phyloP scores from a whole-genome alignment of 1,140 invertebrate species.

The Panulirus ornatus region DNA sequence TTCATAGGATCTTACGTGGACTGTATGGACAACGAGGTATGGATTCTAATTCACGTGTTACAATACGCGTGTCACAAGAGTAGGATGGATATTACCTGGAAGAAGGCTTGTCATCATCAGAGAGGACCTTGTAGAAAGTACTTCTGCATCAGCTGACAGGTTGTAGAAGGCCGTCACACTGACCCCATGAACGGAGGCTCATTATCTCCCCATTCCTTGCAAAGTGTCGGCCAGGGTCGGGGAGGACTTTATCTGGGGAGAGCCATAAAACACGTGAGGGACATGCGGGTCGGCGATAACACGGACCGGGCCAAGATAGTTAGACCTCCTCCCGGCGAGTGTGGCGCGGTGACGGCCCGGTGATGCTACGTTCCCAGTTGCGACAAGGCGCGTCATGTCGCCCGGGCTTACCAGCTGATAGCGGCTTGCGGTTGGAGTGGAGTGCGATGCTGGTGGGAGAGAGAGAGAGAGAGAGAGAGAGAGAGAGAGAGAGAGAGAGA shows the following conservation, averaged over 20 bases:
- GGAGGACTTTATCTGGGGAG: not conserved
- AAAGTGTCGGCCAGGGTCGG: not conserved
- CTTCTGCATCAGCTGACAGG: too few relatives aligned
- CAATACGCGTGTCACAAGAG: too few relatives aligned
- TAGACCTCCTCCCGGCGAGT: not conserved
- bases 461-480: not conserved
- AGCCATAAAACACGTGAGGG: slow-evolving; percentile 16
- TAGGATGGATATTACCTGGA: too few relatives aligned
- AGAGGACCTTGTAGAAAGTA: too few relatives aligned
- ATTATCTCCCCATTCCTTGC: slow-evolving; percentile 5
- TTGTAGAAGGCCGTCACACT: not conserved
- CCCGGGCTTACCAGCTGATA: not conserved
- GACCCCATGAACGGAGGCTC: not conserved
- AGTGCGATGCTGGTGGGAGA: not conserved
- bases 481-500: not conserved
- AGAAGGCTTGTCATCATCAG: too few relatives aligned
- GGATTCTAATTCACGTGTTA: too few relatives aligned
- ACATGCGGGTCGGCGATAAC: slow-evolving; percentile 16
- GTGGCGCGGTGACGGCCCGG: not conserved
- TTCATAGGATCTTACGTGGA: too few relatives aligned
- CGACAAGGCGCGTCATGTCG: not conserved
- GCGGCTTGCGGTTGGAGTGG: not conserved
- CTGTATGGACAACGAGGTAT: too few relatives aligned
- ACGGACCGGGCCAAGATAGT: not conserved
- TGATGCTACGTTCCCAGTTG: not conserved